Percentiles rank a stretch among this genome's conserved stretches.
phyloP scores from a whole-genome alignment of 2,797 vertebrate genomes.

The Enteromius viviparus region DNA sequence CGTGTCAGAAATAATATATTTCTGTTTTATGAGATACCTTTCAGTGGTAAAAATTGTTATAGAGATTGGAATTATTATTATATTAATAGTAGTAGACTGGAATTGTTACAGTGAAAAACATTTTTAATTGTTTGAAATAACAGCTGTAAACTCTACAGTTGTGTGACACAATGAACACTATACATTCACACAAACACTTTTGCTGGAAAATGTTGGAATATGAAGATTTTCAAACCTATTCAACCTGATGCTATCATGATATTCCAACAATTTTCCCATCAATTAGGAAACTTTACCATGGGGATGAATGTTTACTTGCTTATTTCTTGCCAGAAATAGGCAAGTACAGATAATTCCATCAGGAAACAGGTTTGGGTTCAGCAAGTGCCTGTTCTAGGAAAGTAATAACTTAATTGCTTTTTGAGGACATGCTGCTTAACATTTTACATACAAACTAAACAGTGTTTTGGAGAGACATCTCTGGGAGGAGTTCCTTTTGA shows the following conservation, averaged over 20 bases:
- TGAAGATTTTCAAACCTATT: not conserved
- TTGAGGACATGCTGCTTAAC: constrained; percentile 20
- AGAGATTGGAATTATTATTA: not conserved
- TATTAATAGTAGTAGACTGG: not conserved
- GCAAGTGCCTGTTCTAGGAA: constrained; percentile 20
- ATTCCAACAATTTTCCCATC: not conserved
- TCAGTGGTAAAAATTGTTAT: not conserved
- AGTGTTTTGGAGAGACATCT: constrained; percentile 12
- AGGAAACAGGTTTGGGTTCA: constrained; percentile 40
- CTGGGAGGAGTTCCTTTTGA: not conserved
- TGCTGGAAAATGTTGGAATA: not conserved
- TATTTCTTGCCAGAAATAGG: too few species aligned
- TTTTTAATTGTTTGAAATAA: not conserved
- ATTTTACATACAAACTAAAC: constrained; percentile 10
- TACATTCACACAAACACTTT: not conserved
- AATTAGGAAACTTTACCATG: not conserved
- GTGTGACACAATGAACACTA: not conserved
- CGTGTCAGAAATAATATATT: not conserved
- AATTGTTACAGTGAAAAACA: not conserved
- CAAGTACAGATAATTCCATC: constrained; percentile 16
- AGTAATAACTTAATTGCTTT: constrained; percentile 44
- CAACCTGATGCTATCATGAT: not conserved
- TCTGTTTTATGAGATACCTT: not conserved
- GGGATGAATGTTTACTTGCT: not conserved
- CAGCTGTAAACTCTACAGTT: not conserved